Evolutionary conservation across 2,888 invertebrate species (phyloP).

Genomic region (Aproaerema taeniolella): DNA sequence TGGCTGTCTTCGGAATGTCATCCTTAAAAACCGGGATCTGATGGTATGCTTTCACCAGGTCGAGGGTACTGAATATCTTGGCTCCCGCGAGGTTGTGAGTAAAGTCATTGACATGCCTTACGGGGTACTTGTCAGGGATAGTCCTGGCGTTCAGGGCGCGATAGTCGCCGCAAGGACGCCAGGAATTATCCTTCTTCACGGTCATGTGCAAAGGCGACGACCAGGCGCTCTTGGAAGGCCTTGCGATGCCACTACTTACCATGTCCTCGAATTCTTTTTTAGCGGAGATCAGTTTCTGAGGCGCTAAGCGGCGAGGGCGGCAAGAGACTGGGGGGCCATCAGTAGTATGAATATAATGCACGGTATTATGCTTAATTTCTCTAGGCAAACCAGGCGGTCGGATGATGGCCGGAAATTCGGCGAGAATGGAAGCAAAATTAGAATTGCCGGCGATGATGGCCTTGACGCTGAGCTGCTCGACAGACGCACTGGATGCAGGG

Average conservation of each 20-base stretch:
- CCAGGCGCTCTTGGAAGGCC: conserved; percentile 29
- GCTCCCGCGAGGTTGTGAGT: conserved; percentile 24
- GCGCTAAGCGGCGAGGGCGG: conserved; percentile 25
- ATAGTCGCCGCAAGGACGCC: conserved; percentile 32
- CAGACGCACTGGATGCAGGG: conserved; percentile 1
- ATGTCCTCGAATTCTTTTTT: conserved; percentile 25
- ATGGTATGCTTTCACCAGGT: conserved; percentile 38
- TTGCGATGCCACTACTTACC: conserved; percentile 20
- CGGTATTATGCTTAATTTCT: conserved; percentile 14
- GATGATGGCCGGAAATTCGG: conserved; percentile 11
- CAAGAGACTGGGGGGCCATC: conserved; percentile 19
- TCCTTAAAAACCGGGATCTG: conserved; percentile 37
- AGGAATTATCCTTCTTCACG: conserved; percentile 24
- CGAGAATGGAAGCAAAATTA: conserved; percentile 1
- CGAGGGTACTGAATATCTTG: conserved; percentile 30
- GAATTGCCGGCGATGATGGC: conserved; percentile 1
- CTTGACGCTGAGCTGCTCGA: conserved; percentile 9
- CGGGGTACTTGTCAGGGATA: conserved; percentile 29
- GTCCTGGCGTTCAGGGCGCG: conserved; percentile 28
- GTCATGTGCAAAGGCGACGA: conserved; percentile 30
- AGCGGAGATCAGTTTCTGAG: too few species aligned
- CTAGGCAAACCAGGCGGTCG: conserved; percentile 6
- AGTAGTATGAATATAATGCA: conserved; percentile 19
- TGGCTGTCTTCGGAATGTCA: conserved; percentile 26
- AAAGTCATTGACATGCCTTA: conserved; percentile 35